A percentile compares a stretch with the other conserved stretches of the same genome.
phyloP scores from a whole-genome alignment of 2,113 vertebrate species.

The Rhinichthys klamathensis region DNA sequence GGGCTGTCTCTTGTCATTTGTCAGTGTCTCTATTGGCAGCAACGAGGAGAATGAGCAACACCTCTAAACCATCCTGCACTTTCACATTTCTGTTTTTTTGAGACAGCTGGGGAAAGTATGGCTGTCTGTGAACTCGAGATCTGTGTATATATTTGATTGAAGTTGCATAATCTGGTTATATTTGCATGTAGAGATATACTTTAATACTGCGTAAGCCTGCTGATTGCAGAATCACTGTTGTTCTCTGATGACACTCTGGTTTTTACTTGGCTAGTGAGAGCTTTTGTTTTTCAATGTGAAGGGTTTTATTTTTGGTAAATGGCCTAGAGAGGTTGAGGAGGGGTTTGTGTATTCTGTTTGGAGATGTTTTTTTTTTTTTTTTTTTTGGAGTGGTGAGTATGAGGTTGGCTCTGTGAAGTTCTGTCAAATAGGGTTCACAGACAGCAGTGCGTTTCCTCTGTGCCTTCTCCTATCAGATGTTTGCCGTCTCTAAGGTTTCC shows the following conservation, averaged over 20 bases:
- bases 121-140: slow-evolving; percentile 41
- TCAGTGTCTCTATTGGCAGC: neutral
- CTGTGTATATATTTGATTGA: slow-evolving; percentile 18
- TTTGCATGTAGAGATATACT: neutral
- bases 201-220: neutral
- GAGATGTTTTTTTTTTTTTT: neutral
- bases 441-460: neutral
- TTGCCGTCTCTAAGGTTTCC: slow-evolving; percentile 35
- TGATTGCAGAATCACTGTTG: slow-evolving; percentile 2
- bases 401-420: slow-evolving; percentile 28
- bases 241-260: slow-evolving; percentile 14
- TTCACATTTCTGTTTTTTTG: slow-evolving; percentile 11
- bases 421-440: slow-evolving; percentile 22
- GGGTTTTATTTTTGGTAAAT: slow-evolving; percentile 26
- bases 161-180: slow-evolving; percentile 25
- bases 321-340: neutral
- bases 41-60: neutral
- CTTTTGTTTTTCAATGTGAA: neutral
- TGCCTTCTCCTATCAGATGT: slow-evolving; percentile 21
- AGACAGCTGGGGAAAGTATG: slow-evolving; percentile 1
- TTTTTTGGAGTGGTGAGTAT: slow-evolving; percentile 1
- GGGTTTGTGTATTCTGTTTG: slow-evolving; percentile 19
- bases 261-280: neutral
- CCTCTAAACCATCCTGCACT: neutral
- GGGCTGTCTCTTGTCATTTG: neutral